These are phyloP conservation scores for Microplitis mediator DNA, from an alignment of 1,140 invertebrate genomes.

Conservation along the genomic window DNA sequence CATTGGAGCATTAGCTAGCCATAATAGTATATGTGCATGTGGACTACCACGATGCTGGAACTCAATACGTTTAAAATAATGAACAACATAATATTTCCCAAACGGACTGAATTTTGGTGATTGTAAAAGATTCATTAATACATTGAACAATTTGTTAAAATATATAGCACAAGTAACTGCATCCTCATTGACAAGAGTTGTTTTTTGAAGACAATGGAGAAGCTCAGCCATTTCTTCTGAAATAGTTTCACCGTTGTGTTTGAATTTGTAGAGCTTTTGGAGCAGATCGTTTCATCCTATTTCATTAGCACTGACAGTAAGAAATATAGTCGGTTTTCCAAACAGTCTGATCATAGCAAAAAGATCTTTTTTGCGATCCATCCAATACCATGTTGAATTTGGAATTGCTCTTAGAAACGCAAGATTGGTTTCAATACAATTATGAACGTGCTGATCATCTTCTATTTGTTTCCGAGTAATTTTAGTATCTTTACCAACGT, in stretches of 20 bases:
- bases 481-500: conserved; percentile 31
- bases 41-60: background rate
- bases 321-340: conserved; percentile 44
- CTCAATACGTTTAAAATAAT: background rate
- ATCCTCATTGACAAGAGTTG: conserved; percentile 1
- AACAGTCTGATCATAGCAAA: conserved; percentile 48
- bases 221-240: conserved; percentile 34
- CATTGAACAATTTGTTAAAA: background rate
- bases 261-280: conserved; percentile 48
- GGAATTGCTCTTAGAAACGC: conserved; percentile 30
- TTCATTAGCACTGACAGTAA: conserved; percentile 43
- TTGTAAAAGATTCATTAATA: background rate
- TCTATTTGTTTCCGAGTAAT: conserved; percentile 22
- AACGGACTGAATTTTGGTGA: background rate
- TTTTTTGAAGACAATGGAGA: background rate
- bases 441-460: conserved; percentile 27
- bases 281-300: conserved; percentile 51
- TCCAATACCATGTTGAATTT: conserved; percentile 41
- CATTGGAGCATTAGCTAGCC: background rate
- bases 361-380: conserved; percentile 49
- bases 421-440: conserved; percentile 33
- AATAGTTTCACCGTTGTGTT: conserved; percentile 35
- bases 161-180: background rate
- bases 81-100: background rate
- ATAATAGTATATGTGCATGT: background rate